These are phyloP conservation scores for Leptonema lineaticorne DNA, from an alignment of 1,140 invertebrate genomes.

Conservation along the genomic window DNA sequence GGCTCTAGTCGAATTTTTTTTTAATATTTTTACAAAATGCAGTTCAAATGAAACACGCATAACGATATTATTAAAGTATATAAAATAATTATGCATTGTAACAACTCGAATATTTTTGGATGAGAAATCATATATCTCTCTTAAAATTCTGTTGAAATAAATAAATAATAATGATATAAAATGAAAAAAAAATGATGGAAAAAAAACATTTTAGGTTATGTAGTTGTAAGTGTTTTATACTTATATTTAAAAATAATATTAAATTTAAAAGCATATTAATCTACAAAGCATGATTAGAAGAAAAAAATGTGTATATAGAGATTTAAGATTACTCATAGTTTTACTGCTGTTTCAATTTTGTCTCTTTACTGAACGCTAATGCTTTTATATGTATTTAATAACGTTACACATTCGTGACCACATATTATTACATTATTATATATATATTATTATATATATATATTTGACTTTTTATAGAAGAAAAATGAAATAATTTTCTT, in stretches of 20 bases:
- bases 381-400: conserved; percentile 39
- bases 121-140: conserved; percentile 34
- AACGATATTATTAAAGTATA: no score
- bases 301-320: conserved; percentile 42
- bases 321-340: conserved; percentile 40
- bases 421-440: no score
- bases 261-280: conserved; percentile 40
- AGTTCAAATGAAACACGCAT: not conserved
- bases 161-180: no score
- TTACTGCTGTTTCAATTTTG: conserved; percentile 40
- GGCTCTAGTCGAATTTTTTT: not conserved
- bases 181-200: no score
- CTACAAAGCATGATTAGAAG: conserved; percentile 41
- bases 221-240: conserved; percentile 43
- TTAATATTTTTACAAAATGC: not conserved
- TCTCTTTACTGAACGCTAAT: conserved; percentile 37
- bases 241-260: conserved; percentile 37
- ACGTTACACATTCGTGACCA: not conserved
- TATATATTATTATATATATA: no score
- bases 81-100: not conserved
- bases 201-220: conserved; percentile 40
- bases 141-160: conserved; percentile 36
- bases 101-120: conserved; percentile 4
- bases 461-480: no score
- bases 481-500: no score